phyloP scores from a whole-genome alignment of 2,888 invertebrate species.

The Desoria tigrina region DNA sequence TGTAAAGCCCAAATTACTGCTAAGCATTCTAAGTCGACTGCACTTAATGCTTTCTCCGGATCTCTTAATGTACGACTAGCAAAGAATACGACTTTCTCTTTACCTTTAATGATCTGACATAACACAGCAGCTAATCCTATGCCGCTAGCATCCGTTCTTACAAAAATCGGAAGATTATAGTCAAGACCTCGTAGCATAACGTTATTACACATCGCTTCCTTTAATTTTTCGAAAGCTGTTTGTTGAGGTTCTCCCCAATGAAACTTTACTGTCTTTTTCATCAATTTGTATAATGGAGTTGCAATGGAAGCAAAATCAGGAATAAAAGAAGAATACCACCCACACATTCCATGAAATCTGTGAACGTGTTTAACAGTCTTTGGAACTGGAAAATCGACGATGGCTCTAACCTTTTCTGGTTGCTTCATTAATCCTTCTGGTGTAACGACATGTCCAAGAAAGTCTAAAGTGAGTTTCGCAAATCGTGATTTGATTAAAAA shows the following conservation, averaged over 20 bases:
- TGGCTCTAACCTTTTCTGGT: too few relatives aligned
- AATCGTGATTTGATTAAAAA: neutral
- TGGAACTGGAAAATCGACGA: too few relatives aligned
- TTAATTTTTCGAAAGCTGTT: too few relatives aligned
- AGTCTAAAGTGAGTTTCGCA: neutral
- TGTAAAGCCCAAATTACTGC: conserved; percentile 14
- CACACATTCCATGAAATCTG: conserved; percentile 51
- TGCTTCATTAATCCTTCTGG: neutral
- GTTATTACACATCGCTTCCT: too few relatives aligned
- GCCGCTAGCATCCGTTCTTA: too few relatives aligned
- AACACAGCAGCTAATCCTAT: too few relatives aligned
- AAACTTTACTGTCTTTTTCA: conserved; percentile 18
- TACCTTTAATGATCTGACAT: conserved; percentile 14
- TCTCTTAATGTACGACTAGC: too few relatives aligned
- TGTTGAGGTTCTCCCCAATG: too few relatives aligned
- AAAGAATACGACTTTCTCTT: neutral
- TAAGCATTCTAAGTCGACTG: conserved; percentile 26
- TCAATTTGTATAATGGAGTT: conserved; percentile 38
- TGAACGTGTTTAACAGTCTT: conserved; percentile 25
- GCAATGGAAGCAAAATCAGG: conserved; percentile 40
- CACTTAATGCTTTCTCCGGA: too few relatives aligned
- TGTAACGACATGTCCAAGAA: neutral
- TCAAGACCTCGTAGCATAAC: conserved; percentile 19
- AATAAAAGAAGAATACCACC: conserved; percentile 48
- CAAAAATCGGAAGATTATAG: conserved; percentile 18